Conservation (phyloP, 2,888 invertebrate species). For the Drosophila emarginata region DNA sequence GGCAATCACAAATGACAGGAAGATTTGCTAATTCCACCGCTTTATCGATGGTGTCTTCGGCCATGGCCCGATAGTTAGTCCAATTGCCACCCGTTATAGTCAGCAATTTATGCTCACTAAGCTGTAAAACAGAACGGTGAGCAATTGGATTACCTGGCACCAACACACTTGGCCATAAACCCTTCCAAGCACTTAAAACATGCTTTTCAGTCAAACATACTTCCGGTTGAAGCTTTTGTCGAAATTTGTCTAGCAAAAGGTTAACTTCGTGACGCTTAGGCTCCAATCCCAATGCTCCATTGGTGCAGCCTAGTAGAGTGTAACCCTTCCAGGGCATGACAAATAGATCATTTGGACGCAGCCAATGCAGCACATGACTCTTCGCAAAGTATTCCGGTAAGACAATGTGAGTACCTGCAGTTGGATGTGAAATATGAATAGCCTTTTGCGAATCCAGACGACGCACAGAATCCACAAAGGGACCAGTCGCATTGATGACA, state of each 20-base stretch:
- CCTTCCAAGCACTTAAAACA: conserved; percentile 98
- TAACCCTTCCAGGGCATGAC: conserved; percentile 69
- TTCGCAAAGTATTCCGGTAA: conserved; percentile 98
- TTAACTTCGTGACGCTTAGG: conserved; percentile 94
- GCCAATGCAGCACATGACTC: conserved; percentile 96
- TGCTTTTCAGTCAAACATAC: conserved; percentile 98
- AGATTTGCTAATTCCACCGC: conserved; percentile 87
- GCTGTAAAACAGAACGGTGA: conserved; percentile 85
- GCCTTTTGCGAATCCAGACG: conserved; percentile 94
- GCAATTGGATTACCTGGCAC: not conserved
- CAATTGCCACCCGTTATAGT: conserved; percentile 99
- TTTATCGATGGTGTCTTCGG: conserved; percentile 95
- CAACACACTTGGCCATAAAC: conserved; percentile 3
- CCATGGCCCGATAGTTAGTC: conserved; percentile 99
- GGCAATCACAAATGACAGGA: conserved; percentile 86
- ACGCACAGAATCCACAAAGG: conserved; percentile 95
- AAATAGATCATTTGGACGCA: conserved; percentile 97
- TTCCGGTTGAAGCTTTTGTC: conserved; percentile 96
- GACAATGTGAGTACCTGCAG: conserved; percentile 32
- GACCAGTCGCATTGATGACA: conserved; percentile 98
- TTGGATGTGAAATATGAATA: conserved; percentile 90
- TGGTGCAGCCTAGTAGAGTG: conserved; percentile 94
- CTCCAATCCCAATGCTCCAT: conserved; percentile 88
- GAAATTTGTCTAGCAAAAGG: conserved; percentile 97
- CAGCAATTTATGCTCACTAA: conserved; percentile 92